Evolutionary conservation across 2,888 invertebrate species (phyloP).

Genomic region (Protophormia terraenovae): DNA sequence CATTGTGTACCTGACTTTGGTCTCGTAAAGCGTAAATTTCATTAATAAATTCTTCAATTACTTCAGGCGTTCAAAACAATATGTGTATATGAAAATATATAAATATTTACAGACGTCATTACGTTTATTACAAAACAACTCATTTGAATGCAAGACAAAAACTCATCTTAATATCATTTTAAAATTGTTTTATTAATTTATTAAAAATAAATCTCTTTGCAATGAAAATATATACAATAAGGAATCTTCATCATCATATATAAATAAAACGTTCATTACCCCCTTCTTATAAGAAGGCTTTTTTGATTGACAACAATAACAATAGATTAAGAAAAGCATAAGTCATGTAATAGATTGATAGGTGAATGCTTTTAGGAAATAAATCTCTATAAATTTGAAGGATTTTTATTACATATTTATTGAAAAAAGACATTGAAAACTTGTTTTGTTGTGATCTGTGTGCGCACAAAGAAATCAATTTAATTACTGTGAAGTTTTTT

Average conservation of each 20-base stretch:
- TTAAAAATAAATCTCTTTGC: neutral
- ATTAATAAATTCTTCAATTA: neutral
- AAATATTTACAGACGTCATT: constrained; percentile 22
- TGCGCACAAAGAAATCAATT: neutral
- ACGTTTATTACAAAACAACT: neutral
- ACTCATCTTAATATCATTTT: neutral
- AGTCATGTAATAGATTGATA: neutral
- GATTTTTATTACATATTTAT: neutral
- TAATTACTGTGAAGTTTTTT: neutral
- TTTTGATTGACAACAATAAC: neutral
- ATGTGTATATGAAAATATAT: too few species aligned
- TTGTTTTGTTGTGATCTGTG: neutral
- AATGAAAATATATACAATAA: neutral
- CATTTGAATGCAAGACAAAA: constrained; percentile 9
- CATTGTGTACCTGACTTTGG: constrained; percentile 18
- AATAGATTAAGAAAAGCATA: neutral
- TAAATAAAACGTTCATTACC: constrained; percentile 22
- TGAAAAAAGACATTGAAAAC: neutral
- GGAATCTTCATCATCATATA: too few species aligned
- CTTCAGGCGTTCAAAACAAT: neutral
- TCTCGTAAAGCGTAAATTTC: neutral
- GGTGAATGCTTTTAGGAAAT: neutral
- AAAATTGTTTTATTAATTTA: neutral
- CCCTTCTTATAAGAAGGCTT: neutral
- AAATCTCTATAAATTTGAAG: neutral